phyloP scores from a whole-genome alignment of 2,888 invertebrate species.

The Ophioninae sp. region DNA sequence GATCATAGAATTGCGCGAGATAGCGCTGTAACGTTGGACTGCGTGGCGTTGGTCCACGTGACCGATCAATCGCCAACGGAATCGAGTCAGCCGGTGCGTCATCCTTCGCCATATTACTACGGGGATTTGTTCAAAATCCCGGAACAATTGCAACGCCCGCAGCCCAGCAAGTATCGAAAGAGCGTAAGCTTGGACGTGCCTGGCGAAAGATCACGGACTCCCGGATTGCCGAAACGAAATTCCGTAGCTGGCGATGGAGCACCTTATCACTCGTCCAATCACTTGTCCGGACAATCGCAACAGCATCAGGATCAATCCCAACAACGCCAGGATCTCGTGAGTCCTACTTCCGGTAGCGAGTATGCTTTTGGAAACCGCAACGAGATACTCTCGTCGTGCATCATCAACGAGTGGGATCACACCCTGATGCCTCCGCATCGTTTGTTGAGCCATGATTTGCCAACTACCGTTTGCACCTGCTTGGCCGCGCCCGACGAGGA shows the following conservation, averaged over 20 bases:
- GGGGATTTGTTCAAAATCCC: slow-evolving; percentile 86
- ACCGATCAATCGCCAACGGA: slow-evolving; percentile 82
- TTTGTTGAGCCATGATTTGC: slow-evolving; percentile 83
- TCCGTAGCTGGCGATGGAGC: slow-evolving; percentile 88
- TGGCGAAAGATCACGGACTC: slow-evolving; percentile 85
- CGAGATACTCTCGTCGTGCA: slow-evolving; percentile 78
- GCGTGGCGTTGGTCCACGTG: slow-evolving; percentile 75
- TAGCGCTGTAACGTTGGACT: slow-evolving; percentile 69
- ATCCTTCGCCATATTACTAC: slow-evolving; percentile 92
- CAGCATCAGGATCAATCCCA: slow-evolving; percentile 66
- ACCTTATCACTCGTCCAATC: slow-evolving; percentile 65
- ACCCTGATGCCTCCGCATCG: slow-evolving; percentile 89
- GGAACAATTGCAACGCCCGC: slow-evolving; percentile 81
- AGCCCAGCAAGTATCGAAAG: slow-evolving; percentile 84
- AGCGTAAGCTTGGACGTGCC: slow-evolving; percentile 89
- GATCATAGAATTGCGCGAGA: slow-evolving; percentile 56
- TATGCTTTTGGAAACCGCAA: slow-evolving; percentile 71
- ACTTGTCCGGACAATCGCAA: slow-evolving; percentile 63
- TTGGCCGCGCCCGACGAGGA: slow-evolving; percentile 84
- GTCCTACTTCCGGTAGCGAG: slow-evolving; percentile 74
- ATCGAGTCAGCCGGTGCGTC: slow-evolving; percentile 84
- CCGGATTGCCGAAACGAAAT: slow-evolving; percentile 85
- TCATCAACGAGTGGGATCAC: slow-evolving; percentile 80
- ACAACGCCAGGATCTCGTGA: slow-evolving; percentile 71
- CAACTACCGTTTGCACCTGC: slow-evolving; percentile 86